A percentile compares a stretch with the other conserved stretches of the same genome.
Evolutionary conservation across 2,797 vertebrate genomes (phyloP).

Genomic region (Esox lucius): DNA sequence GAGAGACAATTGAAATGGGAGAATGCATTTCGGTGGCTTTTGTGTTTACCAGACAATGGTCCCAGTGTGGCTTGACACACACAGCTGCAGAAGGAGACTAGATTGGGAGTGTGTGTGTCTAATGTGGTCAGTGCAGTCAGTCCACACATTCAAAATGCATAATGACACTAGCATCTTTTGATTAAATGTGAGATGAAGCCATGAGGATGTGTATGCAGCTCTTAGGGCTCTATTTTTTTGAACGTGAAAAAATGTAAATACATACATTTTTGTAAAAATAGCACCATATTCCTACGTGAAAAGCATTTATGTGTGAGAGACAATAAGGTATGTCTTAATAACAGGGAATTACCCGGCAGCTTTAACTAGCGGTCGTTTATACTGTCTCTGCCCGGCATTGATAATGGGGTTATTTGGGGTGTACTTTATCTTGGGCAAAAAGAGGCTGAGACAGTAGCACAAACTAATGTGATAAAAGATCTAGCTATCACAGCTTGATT

Average conservation of each 20-base stretch:
- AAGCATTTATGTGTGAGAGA: conserved; percentile 38
- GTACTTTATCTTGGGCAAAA: conserved; percentile 96
- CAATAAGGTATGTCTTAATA: conserved; percentile 78
- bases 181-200: conserved; percentile 13
- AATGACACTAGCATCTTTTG: conserved; percentile 13
- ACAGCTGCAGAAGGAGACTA: conserved; percentile 52
- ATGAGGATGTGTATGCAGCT: neutral
- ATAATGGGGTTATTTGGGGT: conserved; percentile 87
- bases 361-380: conserved; percentile 79
- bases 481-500: conserved; percentile 87
- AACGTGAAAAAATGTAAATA: neutral
- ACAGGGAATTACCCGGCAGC: conserved; percentile 73
- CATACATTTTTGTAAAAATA: conserved; percentile 46
- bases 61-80: conserved; percentile 37
- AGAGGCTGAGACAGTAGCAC: conserved; percentile 93
- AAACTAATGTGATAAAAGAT: conserved; percentile 99
- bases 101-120: conserved; percentile 25
- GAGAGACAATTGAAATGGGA: conserved; percentile 32
- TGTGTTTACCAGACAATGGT: conserved; percentile 61
- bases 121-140: conserved; percentile 3
- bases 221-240: too few relatives aligned
- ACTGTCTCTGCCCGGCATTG: conserved; percentile 70
- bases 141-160: neutral
- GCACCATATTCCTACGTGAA: conserved; percentile 52
- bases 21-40: conserved; percentile 50